Percentiles rank a stretch among this genome's conserved stretches.
phyloP scores from a whole-genome alignment of 2,113 vertebrate species.

The Leptobrachium leishanense region DNA sequence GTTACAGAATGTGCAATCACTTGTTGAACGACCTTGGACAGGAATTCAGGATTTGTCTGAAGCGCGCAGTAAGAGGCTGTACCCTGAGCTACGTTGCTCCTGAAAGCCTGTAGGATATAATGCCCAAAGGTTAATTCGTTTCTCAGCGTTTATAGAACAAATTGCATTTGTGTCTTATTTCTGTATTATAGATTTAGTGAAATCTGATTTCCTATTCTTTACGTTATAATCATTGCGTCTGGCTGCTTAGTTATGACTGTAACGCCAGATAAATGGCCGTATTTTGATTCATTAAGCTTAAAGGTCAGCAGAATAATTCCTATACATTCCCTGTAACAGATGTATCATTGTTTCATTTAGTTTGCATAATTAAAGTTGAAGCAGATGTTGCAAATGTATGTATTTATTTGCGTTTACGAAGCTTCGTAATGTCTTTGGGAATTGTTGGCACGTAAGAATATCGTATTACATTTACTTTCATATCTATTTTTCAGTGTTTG shows the following conservation, averaged over 20 bases:
- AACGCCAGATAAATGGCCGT: not conserved
- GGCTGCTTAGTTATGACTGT: not conserved
- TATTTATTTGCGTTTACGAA: no score
- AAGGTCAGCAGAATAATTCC: not conserved
- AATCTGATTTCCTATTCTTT: not conserved
- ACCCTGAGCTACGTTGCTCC: no score
- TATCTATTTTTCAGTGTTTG: no score
- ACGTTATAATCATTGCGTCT: not conserved
- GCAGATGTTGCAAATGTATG: not conserved
- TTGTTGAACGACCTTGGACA: no score
- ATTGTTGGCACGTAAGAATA: no score
- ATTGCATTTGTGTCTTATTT: not conserved
- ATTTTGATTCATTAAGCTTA: not conserved
- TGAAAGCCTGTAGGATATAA: no score
- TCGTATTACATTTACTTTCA: no score
- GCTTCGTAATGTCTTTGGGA: no score
- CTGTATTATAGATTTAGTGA: not conserved
- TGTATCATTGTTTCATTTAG: not conserved
- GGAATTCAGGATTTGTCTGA: no score
- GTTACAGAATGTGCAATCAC: no score
- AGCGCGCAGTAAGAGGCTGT: no score
- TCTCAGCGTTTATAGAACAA: not conserved
- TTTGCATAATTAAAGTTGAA: not conserved
- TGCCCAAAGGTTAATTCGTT: not conserved
- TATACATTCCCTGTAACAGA: not conserved